Evolutionary conservation across 2,113 vertebrate genomes (phyloP), one percentile per base, ranked within the genome.

Genomic region (Amazona vittata): DNA sequence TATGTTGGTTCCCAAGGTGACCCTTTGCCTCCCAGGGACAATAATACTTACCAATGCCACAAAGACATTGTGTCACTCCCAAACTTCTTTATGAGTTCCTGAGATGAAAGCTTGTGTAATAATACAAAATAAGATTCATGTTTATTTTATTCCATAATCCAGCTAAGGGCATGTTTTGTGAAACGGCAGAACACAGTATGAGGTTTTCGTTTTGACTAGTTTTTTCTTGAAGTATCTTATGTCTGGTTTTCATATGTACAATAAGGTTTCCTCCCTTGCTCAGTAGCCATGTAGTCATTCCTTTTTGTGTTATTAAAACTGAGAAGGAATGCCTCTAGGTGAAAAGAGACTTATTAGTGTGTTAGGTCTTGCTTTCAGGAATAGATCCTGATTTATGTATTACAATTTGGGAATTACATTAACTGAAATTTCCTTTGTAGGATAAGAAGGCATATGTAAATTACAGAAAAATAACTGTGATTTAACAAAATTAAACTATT

Each of bases 241-340:
- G 44, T 47, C 77, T 87, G 25, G 0, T 89, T 91, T 96, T 94
- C 86, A 33, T 92, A 69, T 53, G 22, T 67, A 88, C 62, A 39
- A 7, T 65, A 83, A 84, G 29, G 8, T 90, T 96, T 96, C 63
- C 46, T 83, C 86, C 24, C 75, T 78, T 62, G 60, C 18, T 96
- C 91, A 13, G 5, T 84, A 55, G 67, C 44, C 41, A 19, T 86
- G 47, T 78, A 96, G 96, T 93, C 33, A 71, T 94, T 95, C n/a
- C 12, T 63, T 96, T 94, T 95, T 93, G 69, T 95, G 63, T 94
- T 94, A 96, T 97, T 97, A 97, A 97, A 97, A 94, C 64, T 60
- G 67, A 96, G 80, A 84, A 92, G 28, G 74, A 94, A 95, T 91
- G 89, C 94, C 91, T 94, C 90, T 47, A 57, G 90, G 65, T 85